Percentiles rank a stretch among this genome's conserved stretches.
phyloP scores from a whole-genome alignment of 2,797 vertebrate species.

The Melanotaenia boesemani region DNA sequence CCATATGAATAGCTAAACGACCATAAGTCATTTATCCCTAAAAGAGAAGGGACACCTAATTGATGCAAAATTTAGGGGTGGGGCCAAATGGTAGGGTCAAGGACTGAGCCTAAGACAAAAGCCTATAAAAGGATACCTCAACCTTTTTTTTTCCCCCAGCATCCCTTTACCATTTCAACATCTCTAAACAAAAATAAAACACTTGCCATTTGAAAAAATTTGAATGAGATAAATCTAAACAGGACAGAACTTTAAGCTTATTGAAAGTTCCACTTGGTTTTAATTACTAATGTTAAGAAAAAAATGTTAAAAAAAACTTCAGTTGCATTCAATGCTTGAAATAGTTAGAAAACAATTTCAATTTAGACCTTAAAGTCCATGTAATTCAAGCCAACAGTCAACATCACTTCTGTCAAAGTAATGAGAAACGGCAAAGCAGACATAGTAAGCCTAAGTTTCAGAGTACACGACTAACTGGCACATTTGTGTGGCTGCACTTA shows the following conservation, averaged over 20 bases:
- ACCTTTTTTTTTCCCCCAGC: not conserved
- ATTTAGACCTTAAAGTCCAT: not conserved
- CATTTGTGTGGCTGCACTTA: constrained; percentile 58
- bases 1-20: no score
- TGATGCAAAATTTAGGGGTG: no score
- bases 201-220: constrained; percentile 23
- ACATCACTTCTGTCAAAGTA: constrained; percentile 32
- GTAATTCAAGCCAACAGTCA: constrained; percentile 10
- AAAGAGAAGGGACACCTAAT: no score
- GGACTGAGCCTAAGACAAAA: not conserved
- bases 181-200: not conserved
- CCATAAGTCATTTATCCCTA: no score
- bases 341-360: not conserved
- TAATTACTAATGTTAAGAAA: constrained; percentile 3
- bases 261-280: not conserved
- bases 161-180: no score
- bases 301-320: not conserved
- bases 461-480: constrained; percentile 56
- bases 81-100: no score
- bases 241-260: not conserved
- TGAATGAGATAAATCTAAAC: constrained; percentile 38
- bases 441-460: constrained; percentile 9
- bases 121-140: not conserved
- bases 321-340: not conserved
- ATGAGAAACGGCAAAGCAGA: constrained; percentile 29